Base-by-base conservation (phyloP, 2,113 vertebrate species). In the Cichladusa arquata region DNA sequence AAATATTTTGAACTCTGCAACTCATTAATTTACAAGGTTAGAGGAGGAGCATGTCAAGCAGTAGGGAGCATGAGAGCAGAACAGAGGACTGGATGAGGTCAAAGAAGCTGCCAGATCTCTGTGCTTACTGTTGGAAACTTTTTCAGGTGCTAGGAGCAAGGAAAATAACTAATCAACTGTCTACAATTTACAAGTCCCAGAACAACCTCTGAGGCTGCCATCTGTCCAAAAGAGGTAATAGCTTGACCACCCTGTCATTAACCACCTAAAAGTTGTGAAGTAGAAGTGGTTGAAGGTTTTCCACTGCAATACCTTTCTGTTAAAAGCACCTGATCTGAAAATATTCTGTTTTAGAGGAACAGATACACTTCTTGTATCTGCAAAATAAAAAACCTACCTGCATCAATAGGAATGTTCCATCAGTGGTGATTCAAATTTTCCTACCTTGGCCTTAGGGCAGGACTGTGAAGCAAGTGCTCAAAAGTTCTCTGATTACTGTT, bases 121-220 rank as follows among this genome's bases (percentile, higher is more conserved):
- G 31, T 29, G 56, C 60, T 94, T 72, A 64, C 65, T 67, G 44
- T 19, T 86, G 83, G 69, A 92, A 81, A 81, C 8, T 5, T 74
- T 60, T 71, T 88, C 60, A 89, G 24, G 18, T 79, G 26, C 44
- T 71, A 70, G 36, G 22, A 92, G 44, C 31, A 64, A 71, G 14
- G 31, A 92, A 91, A 81, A 73, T 74, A 91, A 88, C 50, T 86
- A 36, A 95, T 95, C 79, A 81, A 19, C 74, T 88, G 34, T 70
- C 62, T 88, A 19, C 14, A 42, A 15, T 42, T 79, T 64, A 29
- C 22, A 91, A 81, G n/a, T 84, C 80, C 26, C 60, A 92, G 53
- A 88, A 72, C 11, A 95, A 47, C 83, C 77, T 66, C 31, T 67
- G 47, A 64, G 76, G 64, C 17, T 81, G 24, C 64, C 62, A 67